Evolutionary conservation across 2,113 vertebrate genomes (phyloP), one percentile per base, ranked within the genome.

Genomic region (Sardina pilchardus): DNA sequence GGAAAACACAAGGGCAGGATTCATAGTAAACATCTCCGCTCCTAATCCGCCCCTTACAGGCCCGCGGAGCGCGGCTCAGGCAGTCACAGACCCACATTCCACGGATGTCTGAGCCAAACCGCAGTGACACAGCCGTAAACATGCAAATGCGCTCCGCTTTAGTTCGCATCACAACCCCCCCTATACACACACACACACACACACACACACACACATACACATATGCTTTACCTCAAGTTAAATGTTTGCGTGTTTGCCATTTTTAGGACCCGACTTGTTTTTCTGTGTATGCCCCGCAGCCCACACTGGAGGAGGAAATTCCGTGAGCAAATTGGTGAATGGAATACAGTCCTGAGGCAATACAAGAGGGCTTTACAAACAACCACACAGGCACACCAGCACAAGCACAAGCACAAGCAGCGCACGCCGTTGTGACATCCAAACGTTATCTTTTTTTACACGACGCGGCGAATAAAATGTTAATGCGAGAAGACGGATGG

Each of bases 101-200:
- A 42, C 81, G 45, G 86, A 90, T 90, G 85, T 86, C 89, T 89
- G 45, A 78, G 85, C 53, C 48, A 82, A 89, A 82, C 86, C 83
- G 50, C 86, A 87, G 85, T 88, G 85, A 87, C 78, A 84, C 81
- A 81, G 87, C 78, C 85, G 53, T 67, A 83, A 83, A 83, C 82
- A 83, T 44, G 82, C 53, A 83, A 67, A 78, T 34, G 34, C 71
- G 36, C 71, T 78, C 71, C 16, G 30, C 30, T 36, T 78, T 78
- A 12, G 71, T 78, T 78, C 71, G 21, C 71, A 78, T 3, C 36
- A 19, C 71, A 30, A 78, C 53, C 19, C 3, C 12, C 48, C 48
- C 39, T 42, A 42, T 47, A 8, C 45, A 47, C 45, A 8, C 45
- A 42, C 39, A 39, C 39, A 39, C 39, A 39, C 45, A 47, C 10